Evolutionary conservation across 2,888 invertebrate species (phyloP).

Genomic region (Drosophila trichaetosa): DNA sequence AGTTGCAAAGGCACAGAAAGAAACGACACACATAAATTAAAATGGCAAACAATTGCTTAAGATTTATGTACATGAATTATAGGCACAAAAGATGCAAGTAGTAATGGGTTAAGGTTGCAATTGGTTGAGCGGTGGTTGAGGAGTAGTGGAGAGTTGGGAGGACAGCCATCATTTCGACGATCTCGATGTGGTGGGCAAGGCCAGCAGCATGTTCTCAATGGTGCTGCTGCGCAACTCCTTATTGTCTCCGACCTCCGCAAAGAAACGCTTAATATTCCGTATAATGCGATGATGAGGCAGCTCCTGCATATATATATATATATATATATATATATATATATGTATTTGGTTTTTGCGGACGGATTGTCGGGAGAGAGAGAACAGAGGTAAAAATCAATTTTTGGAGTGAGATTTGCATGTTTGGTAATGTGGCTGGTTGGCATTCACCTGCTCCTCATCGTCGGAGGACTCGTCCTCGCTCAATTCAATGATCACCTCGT

Average conservation of each 20-base stretch:
- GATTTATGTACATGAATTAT: slow-evolving; percentile 43
- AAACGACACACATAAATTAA: slow-evolving; percentile 10
- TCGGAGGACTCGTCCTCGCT: slow-evolving; percentile 84
- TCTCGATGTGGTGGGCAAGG: slow-evolving; percentile 82
- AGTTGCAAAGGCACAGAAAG: slow-evolving; percentile 43
- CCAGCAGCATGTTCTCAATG: slow-evolving; percentile 84
- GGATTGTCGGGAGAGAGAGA: slow-evolving; percentile 13
- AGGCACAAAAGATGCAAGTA: slow-evolving; percentile 27
- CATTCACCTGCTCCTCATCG: slow-evolving; percentile 81
- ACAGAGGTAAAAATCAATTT: slow-evolving; percentile 40
- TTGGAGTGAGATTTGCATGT: slow-evolving; percentile 23
- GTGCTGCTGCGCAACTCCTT: slow-evolving; percentile 82
- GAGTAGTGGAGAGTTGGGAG: background rate
- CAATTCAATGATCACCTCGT: slow-evolving; percentile 84
- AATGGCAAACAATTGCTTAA: slow-evolving; percentile 26
- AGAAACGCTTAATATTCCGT: slow-evolving; percentile 86
- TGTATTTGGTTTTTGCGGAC: background rate
- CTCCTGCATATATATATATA: slow-evolving; percentile 81
- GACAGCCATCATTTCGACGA: slow-evolving; percentile 57
- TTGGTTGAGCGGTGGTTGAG: too few relatives aligned
- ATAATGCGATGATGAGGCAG: slow-evolving; percentile 88
- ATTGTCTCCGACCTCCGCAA: slow-evolving; percentile 84
- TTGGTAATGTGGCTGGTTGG: slow-evolving; percentile 18
- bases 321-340: background rate
- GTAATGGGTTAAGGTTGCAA: slow-evolving; percentile 20